Conservation (phyloP, 2,797 vertebrate species). For the Notoglanidium macrostoma region DNA sequence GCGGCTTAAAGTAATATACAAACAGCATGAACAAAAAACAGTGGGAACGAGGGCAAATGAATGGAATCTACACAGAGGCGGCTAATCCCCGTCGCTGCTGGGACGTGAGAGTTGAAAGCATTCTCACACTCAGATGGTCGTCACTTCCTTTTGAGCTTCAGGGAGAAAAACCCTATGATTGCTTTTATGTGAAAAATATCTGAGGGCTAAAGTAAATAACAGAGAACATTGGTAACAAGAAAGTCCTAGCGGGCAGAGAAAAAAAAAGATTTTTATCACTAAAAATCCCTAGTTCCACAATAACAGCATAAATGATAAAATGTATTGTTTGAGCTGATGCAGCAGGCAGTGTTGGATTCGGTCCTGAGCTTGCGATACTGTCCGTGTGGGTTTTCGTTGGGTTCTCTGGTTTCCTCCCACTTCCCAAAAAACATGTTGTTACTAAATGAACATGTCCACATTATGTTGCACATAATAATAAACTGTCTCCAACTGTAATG, state of each 20-base stretch:
- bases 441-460: neutral
- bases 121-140: slow-evolving; percentile 8
- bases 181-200: neutral
- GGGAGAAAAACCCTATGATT: neutral
- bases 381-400: neutral
- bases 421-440: neutral
- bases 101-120: neutral
- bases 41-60: slow-evolving; percentile 35
- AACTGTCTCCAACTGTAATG: neutral
- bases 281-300: neutral
- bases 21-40: slow-evolving; percentile 46
- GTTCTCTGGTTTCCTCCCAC: neutral
- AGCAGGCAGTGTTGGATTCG: neutral
- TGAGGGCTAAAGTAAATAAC: neutral
- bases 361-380: too few species aligned
- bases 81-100: slow-evolving; percentile 28
- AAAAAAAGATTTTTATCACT: neutral
- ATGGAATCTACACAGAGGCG: slow-evolving; percentile 32
- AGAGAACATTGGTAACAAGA: neutral
- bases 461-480: neutral
- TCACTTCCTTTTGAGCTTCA: neutral
- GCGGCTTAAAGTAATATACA: slow-evolving; percentile 54
- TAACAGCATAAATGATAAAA: neutral
- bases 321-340: neutral
- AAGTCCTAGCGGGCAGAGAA: neutral